Evolutionary conservation across 2,797 vertebrate species (phyloP), one percentile per base, ranked within the genome.

Genomic region (Numenius phaeopus): DNA sequence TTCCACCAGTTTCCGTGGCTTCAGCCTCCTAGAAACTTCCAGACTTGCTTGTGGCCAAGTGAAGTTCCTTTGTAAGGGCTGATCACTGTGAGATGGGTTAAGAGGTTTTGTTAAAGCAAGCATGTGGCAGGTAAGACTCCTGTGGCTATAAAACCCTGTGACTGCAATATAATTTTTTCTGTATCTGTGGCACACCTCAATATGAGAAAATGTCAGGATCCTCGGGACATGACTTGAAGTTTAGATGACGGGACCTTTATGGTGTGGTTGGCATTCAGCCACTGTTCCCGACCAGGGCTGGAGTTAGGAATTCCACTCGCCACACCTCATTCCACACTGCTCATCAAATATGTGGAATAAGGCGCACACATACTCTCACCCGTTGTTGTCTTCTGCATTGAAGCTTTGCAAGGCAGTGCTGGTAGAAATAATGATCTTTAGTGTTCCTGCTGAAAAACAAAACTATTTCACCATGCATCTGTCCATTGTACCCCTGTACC

Each of bases 291-390:
- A 65, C 54, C 75, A 55, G 49, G 76, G 70, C 86, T 93, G 75
- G 82, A 83, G 70, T 80, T 72, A 57, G 1, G 5, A 91, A 95
- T 96, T 94, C 78, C 57, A 55, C 46, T 83, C 1, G 18, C 86
- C 95, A 91, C 86, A 81, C 89, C 94, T 94, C 90, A 83, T 96
- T 96, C 92, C 86, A 40, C 34, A 47, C 37, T 47, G 39, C 81
- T 87, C 59, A 37, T 93, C 81, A 91, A 83, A 67, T 85, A 50
- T 47, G 90, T 90, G 75, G 67, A 85, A 37, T 59, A 76, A 85
- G 78, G 52, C 10, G 0, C 29, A 57, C 44, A 4, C 24, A 6
- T 84, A 64, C 47, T 49, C 66, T 96, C 44, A 30, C 19, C 24
- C 2, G 0, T 12, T 50, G 76, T 34, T 81, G 59, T 55, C 54